These are phyloP conservation scores for Heliconius ethilla DNA, from an alignment of 2,888 invertebrate genomes.

Conservation along the genomic window DNA sequence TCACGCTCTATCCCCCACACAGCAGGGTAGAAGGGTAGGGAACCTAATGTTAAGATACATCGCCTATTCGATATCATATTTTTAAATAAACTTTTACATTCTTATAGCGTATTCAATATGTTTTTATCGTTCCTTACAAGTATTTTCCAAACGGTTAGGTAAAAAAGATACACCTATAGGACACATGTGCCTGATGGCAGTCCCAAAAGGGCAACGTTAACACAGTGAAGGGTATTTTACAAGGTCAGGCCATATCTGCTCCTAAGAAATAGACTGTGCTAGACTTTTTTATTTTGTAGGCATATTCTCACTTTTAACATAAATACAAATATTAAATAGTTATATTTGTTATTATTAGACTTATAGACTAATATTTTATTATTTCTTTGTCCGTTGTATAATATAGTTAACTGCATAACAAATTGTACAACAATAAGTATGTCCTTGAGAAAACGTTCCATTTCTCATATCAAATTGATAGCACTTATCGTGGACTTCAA, in stretches of 20 bases:
- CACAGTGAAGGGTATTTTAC: constrained; percentile 2
- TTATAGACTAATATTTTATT: no score
- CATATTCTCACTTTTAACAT: no score
- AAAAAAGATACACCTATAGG: constrained; percentile 6
- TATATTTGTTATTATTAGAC: no score
- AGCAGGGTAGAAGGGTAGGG: no score
- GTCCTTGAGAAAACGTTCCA: neutral
- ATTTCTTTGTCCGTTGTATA: no score
- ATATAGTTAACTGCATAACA: neutral
- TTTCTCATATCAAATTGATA: constrained; percentile 4
- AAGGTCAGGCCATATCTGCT: neutral
- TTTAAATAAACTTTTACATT: constrained; percentile 14
- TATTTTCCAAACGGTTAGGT: neutral
- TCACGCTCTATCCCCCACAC: no score
- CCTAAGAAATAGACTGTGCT: neutral
- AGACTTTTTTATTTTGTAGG: neutral
- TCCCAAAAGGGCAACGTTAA: constrained; percentile 1
- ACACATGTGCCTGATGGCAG: constrained; percentile 11
- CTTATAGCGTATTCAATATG: neutral
- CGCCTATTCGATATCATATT: neutral
- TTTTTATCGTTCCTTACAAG: constrained; percentile 4
- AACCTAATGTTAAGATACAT: no score
- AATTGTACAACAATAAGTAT: neutral
- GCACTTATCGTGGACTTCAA: neutral
- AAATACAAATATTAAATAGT: no score